A percentile compares a stretch with the other conserved stretches of the same genome.
Conservation (phyloP, 2,113 vertebrate genomes). For the Petrocephalus zakoni region DNA sequence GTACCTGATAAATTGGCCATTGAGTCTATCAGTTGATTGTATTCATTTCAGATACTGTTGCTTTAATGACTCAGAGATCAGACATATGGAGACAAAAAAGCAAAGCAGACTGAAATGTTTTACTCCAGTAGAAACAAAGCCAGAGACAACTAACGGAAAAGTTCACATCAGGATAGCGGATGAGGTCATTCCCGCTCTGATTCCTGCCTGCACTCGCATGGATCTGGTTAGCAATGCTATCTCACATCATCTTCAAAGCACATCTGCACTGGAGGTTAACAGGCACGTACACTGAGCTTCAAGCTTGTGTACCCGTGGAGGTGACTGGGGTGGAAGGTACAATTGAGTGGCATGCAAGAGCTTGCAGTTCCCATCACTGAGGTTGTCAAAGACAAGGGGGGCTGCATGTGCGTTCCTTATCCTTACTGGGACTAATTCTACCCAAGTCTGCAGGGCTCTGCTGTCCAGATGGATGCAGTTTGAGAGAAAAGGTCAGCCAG, state of each 20-base stretch:
- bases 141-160: neutral
- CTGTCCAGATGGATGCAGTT: neutral
- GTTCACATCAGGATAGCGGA: neutral
- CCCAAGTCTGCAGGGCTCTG: neutral
- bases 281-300: neutral
- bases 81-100: neutral
- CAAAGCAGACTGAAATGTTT: neutral
- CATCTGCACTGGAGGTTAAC: neutral
- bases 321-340: neutral
- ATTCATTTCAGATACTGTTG: neutral
- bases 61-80: neutral
- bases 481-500: neutral
- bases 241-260: conserved; percentile 10
- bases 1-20: too few relatives aligned
- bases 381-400: neutral
- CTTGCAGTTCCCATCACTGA: neutral
- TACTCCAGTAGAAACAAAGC: neutral
- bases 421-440: neutral
- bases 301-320: neutral
- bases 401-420: neutral
- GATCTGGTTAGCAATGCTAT: neutral
- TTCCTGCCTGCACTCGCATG: neutral
- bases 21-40: too few relatives aligned
- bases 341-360: neutral
- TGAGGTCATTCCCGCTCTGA: neutral